Base-by-base conservation (phyloP, 2,888 invertebrate species). In the Frankliniella fusca region DNA sequence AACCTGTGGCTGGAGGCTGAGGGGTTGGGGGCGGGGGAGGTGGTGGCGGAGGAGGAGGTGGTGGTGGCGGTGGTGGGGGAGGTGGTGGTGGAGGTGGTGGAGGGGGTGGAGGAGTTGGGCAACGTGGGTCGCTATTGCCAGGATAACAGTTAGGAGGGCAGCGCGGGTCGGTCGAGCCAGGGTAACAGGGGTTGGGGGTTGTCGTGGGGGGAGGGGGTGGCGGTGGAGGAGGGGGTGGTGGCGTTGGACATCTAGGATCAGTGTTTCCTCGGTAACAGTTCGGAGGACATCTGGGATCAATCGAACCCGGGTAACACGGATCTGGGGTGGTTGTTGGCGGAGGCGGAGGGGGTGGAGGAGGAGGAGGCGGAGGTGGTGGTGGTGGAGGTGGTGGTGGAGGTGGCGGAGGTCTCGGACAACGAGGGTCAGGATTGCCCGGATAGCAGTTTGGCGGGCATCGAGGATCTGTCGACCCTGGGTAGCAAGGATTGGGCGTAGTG, bases 131-230 rank as follows among this genome's bases (percentile, higher is more conserved):
- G 8, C 27, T 27, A 2, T 8, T 27, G 1, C 70, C 70, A 2
- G 70, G 70, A 27, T 76, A 76, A 27, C 70, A 76, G 70, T 76
- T 76, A 12, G 70, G 70, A 23, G 70, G 70, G 27, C 70, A 76
- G 9, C 70, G 23, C 1, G 70, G 70, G 70, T 76, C 70, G 9
- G 70, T 76, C 12, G 70, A 76, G 2, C 70, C 70, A 2, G 70
- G 70, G 9, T 76, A 76, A 12, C 70, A 76, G 27, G 70, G 70
- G 12, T 76, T 27, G 1, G 70, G 70, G 70, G 70, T 70, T n/a
- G 70, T 70, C 11, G 70, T 70, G 23, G 70, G 70, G 0, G 70
- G 70, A 3, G 65, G 65, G 2, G 65, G 65, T 5, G 70, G 70
- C 23, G 70, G 70, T 0, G 54, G 54, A 7, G 54, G 54, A 1